Base-by-base conservation (phyloP, 1,140 invertebrate genomes). In the Apis mellifera region DNA sequence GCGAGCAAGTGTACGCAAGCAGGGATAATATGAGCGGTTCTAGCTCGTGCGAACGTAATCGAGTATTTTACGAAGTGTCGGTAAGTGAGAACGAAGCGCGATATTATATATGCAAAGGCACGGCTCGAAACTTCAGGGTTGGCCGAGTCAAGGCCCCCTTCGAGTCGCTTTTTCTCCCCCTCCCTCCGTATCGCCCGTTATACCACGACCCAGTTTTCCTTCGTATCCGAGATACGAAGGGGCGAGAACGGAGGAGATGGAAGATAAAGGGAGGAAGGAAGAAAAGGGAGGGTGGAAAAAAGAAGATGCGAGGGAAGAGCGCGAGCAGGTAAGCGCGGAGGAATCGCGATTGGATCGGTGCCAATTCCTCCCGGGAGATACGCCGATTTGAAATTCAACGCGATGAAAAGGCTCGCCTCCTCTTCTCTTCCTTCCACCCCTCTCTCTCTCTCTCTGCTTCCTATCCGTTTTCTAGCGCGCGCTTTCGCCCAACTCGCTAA, bases 341-440 rank as follows among this genome's bases (percentile, higher is more conserved):
- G 76, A 84, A 90, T 91, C 90, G 84, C 82, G 86, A 92, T 91
- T 92, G 91, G 90, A 91, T 32, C 68, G 57, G 52, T 69, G 90
- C 91, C 91, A 92, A 86, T 84, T 84, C 70, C 71, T 71, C 70
- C 81, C 80, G 74, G 72, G 73, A 78, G 79, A 88, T 87, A 84
- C 79, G 79, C 68, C 77, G 71, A 89, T 89, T 89, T 88, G 81
- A 88, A 89, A 88, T 89, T 89, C 87, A 89, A 89, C 86, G 66
- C 83, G 86, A 84, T 82, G 84, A 88, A 82, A 42, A 86, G 84
- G 60, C 79, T 86, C 68, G 76, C 77, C 78, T 78, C 64, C 75
- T 59, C 71, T 26, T 26, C 69, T 68, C 66, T 62, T 60, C 74
- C 68, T 70, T 77, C 65, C 77, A 48, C 32, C 64, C 50, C 50